Conservation (phyloP, 2,797 vertebrate genomes). For the Hypotaenidia okinawae region DNA sequence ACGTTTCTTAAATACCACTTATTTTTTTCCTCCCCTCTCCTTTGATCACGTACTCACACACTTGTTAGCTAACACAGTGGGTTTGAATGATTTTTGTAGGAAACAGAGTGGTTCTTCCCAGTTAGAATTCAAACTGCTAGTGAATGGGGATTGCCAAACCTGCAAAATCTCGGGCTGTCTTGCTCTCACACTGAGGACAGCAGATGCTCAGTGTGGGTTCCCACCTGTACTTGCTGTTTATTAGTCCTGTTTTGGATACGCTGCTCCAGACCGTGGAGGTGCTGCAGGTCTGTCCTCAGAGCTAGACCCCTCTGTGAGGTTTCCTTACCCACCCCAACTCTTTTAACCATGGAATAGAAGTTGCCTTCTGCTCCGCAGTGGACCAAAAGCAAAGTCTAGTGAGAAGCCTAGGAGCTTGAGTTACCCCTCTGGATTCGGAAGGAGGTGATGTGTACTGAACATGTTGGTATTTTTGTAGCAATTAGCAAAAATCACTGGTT, state of each 20-base stretch:
- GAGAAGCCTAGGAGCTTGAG: background rate
- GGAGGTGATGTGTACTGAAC: background rate
- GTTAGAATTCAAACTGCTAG: background rate
- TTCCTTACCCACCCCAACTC: background rate
- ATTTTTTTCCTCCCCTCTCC: constrained; percentile 19
- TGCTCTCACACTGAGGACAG: background rate
- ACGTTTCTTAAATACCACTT: constrained; percentile 22
- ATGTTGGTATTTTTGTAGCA: background rate
- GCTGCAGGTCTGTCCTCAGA: background rate
- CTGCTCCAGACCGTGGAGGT: background rate
- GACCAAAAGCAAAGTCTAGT: background rate
- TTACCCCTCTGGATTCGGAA: background rate
- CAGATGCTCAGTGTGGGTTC: background rate
- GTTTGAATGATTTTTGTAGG: background rate
- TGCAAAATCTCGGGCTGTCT: background rate
- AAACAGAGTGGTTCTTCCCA: background rate
- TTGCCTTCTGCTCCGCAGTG: background rate
- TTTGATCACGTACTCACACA: background rate
- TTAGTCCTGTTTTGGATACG: background rate
- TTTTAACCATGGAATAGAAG: background rate
- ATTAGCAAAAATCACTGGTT: background rate
- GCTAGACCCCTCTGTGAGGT: background rate
- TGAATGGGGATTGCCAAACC: background rate
- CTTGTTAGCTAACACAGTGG: background rate
- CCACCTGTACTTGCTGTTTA: background rate